Evolutionary conservation across 2,113 vertebrate genomes (phyloP).

Genomic region (Phalacrocorax carbo): DNA sequence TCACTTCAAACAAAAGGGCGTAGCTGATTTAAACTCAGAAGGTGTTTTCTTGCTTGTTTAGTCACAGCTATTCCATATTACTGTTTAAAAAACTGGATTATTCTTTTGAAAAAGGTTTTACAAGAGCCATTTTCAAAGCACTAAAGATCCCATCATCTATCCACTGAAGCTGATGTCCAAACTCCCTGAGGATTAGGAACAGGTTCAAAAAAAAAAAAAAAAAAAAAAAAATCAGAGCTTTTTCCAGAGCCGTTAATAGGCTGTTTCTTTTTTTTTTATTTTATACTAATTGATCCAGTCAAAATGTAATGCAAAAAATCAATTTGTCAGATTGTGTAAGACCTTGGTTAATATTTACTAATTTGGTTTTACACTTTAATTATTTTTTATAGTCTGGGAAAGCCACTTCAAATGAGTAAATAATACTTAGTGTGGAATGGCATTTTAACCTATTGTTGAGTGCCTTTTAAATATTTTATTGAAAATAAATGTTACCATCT

Average conservation of each 20-base stretch:
- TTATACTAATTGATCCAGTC: not conserved
- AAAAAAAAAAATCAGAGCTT: not conserved
- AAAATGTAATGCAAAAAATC: not conserved
- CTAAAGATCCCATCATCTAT: not conserved
- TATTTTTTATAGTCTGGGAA: not conserved
- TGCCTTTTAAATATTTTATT: not conserved
- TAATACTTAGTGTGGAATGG: not conserved
- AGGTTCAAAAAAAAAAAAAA: not conserved
- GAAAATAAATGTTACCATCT: not conserved
- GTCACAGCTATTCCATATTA: not conserved
- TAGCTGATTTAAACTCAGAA: not conserved
- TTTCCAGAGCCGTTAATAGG: not conserved
- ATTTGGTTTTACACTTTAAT: not conserved
- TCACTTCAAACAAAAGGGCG: constrained; percentile 17
- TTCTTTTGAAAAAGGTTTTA: not conserved
- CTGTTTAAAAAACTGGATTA: not conserved
- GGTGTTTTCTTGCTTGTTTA: not conserved
- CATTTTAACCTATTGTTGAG: not conserved
- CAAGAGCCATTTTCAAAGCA: not conserved
- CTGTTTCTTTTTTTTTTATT: not conserved
- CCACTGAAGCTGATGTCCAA: not conserved
- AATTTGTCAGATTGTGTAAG: not conserved
- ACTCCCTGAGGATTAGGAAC: not conserved
- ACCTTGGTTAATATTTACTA: not conserved
- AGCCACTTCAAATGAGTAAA: not conserved